Evolutionary conservation across 1,140 invertebrate species (phyloP).

Genomic region (Augochlora pura): DNA sequence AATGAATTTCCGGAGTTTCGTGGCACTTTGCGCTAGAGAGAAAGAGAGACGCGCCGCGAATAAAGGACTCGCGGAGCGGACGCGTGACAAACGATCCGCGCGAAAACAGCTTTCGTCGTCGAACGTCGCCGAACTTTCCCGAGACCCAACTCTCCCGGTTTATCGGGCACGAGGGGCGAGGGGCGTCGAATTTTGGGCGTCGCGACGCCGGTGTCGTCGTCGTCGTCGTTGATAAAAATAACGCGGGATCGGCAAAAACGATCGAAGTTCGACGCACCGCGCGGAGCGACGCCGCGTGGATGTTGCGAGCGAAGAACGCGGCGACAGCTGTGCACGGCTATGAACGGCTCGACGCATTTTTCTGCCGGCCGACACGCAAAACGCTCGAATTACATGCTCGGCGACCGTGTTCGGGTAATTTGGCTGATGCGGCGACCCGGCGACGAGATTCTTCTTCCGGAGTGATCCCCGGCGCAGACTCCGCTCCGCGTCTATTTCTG

Average conservation of each 20-base stretch:
- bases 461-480: no score
- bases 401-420: slow-evolving; percentile 16
- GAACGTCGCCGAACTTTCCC: slow-evolving; percentile 2
- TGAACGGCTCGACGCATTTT: background rate
- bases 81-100: slow-evolving; percentile 37
- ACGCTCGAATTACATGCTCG: slow-evolving; percentile 14
- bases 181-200: background rate
- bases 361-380: background rate
- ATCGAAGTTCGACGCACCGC: background rate
- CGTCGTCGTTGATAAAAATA: slow-evolving; percentile 30
- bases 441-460: background rate
- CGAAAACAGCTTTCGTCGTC: slow-evolving; percentile 8
- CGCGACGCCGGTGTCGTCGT: background rate
- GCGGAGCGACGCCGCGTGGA: background rate
- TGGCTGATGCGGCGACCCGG: background rate
- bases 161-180: slow-evolving; percentile 27
- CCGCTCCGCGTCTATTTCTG: background rate
- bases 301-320: slow-evolving; percentile 8
- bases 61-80: background rate
- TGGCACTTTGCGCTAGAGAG: background rate
- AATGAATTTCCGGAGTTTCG: slow-evolving; percentile 44
- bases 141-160: slow-evolving; percentile 6
- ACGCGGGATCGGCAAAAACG: slow-evolving; percentile 16
- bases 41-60: background rate
- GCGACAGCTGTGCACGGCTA: background rate